Conservation (phyloP, 1,140 invertebrate genomes). For the Drosophila nigromelanica region DNA sequence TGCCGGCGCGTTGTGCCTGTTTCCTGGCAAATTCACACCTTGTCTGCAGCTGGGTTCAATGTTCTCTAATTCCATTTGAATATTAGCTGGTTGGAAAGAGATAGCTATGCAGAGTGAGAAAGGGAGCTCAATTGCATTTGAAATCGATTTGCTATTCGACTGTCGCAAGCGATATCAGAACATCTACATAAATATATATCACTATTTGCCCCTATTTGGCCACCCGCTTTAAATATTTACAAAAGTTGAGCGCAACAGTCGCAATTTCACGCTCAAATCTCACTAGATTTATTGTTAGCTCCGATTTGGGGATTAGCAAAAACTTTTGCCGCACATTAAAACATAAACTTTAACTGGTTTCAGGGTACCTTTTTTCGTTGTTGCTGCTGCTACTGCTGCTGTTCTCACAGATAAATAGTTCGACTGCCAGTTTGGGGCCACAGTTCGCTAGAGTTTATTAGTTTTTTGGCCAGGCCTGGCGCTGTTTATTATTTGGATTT, state of each 20-base stretch:
- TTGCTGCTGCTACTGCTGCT: neutral
- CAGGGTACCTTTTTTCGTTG: slow-evolving; percentile 20
- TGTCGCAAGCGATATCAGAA: slow-evolving; percentile 44
- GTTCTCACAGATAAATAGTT: slow-evolving; percentile 41
- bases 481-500: slow-evolving; percentile 43
- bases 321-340: slow-evolving; percentile 62
- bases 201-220: too few relatives aligned
- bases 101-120: neutral
- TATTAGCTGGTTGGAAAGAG: slow-evolving; percentile 44
- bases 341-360: slow-evolving; percentile 62
- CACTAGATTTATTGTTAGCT: slow-evolving; percentile 53
- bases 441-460: slow-evolving; percentile 59
- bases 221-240: slow-evolving; percentile 24
- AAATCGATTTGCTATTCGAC: slow-evolving; percentile 66
- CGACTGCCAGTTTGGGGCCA: slow-evolving; percentile 33
- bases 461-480: slow-evolving; percentile 34
- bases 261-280: slow-evolving; percentile 30
- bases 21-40: slow-evolving; percentile 69
- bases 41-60: slow-evolving; percentile 55
- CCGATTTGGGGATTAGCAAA: slow-evolving; percentile 51
- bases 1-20: neutral
- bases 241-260: slow-evolving; percentile 58
- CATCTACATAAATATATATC: neutral
- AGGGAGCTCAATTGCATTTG: slow-evolving; percentile 48
- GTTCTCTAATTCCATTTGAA: slow-evolving; percentile 64